Conservation (phyloP, 2,113 vertebrate species). For the Aegypius monachus region DNA sequence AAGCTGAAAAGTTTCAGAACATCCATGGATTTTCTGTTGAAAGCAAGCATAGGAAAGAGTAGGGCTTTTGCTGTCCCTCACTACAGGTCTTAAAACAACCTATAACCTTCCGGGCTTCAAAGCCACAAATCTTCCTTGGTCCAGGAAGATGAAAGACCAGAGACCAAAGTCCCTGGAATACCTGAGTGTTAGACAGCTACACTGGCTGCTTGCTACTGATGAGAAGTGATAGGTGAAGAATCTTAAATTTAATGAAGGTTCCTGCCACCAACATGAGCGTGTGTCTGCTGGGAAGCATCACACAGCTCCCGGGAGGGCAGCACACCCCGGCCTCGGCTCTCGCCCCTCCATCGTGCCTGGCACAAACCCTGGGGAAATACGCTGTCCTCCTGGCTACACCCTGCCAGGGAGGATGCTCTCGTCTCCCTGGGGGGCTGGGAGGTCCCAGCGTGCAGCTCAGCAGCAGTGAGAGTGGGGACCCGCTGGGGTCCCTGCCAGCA, state of each 20-base stretch:
- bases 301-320: not conserved
- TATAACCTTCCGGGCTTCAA: not conserved
- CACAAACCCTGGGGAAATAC: not conserved
- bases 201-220: not conserved
- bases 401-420: not conserved
- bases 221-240: not conserved
- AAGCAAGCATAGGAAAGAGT: not conserved
- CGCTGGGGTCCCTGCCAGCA: not conserved
- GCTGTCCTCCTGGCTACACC: not conserved
- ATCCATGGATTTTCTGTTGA: not conserved
- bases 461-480: not conserved
- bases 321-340: accelerated
- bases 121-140: not conserved
- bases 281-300: not conserved
- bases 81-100: not conserved
- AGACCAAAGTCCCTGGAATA: not conserved
- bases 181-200: not conserved
- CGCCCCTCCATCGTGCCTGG: accelerated
- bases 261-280: accelerated
- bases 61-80: not conserved
- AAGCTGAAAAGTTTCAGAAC: not conserved
- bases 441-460: accelerated
- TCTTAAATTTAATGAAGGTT: not conserved
- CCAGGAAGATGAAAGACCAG: not conserved
- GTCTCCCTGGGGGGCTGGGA: accelerated